Evolutionary conservation across 2,797 vertebrate genomes (phyloP).

Genomic region (Manis crassicaudata): DNA sequence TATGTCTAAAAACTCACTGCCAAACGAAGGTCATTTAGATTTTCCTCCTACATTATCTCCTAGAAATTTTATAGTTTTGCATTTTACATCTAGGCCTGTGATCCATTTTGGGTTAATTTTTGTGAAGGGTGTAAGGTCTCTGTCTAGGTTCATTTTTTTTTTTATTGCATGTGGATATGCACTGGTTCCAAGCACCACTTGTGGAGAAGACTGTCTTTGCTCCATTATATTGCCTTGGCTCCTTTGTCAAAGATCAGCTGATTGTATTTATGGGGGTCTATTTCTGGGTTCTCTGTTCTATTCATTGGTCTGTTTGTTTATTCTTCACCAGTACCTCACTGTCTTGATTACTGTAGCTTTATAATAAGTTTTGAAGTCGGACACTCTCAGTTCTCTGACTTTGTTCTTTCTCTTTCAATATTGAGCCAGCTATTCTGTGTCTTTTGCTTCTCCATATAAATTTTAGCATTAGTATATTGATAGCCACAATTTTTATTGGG

Average conservation of each 20-base stretch:
- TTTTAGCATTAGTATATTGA: background rate
- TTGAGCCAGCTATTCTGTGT: too few relatives aligned
- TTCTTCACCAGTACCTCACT: rapidly evolving
- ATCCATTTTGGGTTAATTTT: background rate
- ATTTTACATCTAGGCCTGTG: background rate
- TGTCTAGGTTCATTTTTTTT: background rate
- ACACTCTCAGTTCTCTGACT: background rate
- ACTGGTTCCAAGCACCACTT: background rate
- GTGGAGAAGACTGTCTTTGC: background rate
- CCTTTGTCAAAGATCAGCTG: too few relatives aligned
- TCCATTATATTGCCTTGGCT: background rate
- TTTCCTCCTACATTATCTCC: background rate
- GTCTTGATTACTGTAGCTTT: background rate
- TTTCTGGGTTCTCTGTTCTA: background rate
- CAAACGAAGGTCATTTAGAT: background rate
- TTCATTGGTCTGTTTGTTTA: background rate
- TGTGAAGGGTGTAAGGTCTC: background rate
- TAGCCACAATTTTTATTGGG: background rate
- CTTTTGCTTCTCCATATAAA: background rate
- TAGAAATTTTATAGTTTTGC: background rate
- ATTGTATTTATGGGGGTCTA: background rate
- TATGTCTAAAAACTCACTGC: background rate
- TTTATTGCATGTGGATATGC: background rate
- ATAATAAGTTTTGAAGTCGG: background rate
- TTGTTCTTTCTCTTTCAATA: background rate